Evolutionary conservation across 2,113 vertebrate genomes (phyloP).

Genomic region (Platichthys stellatus): DNA sequence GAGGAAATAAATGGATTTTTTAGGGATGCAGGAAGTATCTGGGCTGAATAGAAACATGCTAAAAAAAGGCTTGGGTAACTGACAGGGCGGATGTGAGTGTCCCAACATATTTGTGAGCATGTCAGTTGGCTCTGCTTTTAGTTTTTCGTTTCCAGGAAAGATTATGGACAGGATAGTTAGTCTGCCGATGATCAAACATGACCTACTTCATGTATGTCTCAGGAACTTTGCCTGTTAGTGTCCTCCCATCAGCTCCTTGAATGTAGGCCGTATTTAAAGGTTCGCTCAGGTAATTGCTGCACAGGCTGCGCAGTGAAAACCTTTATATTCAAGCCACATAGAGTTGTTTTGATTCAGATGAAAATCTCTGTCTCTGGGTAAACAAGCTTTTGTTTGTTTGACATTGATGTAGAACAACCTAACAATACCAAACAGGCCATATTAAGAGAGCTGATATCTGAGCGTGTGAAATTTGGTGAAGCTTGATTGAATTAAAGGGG

Average conservation of each 20-base stretch:
- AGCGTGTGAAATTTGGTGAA: too few relatives aligned
- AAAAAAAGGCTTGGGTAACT: background rate
- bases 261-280: background rate
- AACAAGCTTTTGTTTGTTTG: background rate
- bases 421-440: too few relatives aligned
- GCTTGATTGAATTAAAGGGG: too few relatives aligned
- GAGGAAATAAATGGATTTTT: background rate
- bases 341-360: background rate
- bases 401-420: background rate
- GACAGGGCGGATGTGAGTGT: background rate
- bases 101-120: background rate
- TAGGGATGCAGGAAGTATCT: background rate
- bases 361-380: background rate
- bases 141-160: conserved; percentile 1
- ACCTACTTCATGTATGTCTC: conserved; percentile 46
- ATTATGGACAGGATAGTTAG: background rate
- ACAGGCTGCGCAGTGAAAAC: background rate
- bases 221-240: conserved; percentile 55
- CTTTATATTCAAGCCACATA: background rate
- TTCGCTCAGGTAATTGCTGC: conserved; percentile 27
- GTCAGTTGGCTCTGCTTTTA: background rate
- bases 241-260: background rate
- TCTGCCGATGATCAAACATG: conserved; percentile 25
- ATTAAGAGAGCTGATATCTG: too few relatives aligned
- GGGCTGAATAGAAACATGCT: background rate